Conservation (phyloP, 2,888 invertebrate genomes). For the Alloplasta piceator region DNA sequence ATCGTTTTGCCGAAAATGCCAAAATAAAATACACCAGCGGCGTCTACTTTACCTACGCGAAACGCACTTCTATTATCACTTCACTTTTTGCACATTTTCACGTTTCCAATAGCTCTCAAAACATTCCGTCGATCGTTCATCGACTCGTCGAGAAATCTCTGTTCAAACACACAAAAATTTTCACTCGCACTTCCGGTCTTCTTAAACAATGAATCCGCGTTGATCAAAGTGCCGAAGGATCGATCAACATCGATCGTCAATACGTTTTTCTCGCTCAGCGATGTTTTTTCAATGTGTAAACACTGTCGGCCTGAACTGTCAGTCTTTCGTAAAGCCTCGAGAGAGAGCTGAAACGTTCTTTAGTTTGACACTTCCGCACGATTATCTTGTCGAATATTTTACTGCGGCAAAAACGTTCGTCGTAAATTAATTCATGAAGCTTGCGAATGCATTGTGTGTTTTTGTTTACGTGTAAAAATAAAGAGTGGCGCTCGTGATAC, state of each 20-base stretch:
- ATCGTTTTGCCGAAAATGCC: slow-evolving; percentile 5
- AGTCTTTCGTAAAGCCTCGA: slow-evolving; percentile 3
- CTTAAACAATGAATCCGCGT: neutral
- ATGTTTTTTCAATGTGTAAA: too few relatives aligned
- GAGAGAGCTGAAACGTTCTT: neutral
- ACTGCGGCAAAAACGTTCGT: too few relatives aligned
- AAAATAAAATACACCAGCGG: slow-evolving; percentile 8
- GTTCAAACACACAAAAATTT: neutral
- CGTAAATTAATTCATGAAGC: neutral
- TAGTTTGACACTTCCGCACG: too few relatives aligned
- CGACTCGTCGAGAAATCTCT: slow-evolving; percentile 2
- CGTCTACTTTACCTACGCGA: neutral
- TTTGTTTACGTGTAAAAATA: slow-evolving; percentile 22
- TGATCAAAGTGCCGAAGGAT: too few relatives aligned
- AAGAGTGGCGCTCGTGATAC: slow-evolving; percentile 33
- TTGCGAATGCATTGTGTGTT: neutral
- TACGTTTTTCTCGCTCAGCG: neutral
- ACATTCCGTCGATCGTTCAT: neutral
- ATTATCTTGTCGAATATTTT: too few relatives aligned
- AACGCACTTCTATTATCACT: too few relatives aligned
- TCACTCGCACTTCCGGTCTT: slow-evolving; percentile 20
- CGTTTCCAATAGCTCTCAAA: neutral
- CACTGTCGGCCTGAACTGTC: slow-evolving; percentile 37
- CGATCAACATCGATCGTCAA: too few relatives aligned
- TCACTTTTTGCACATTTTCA: too few relatives aligned